These are phyloP conservation scores for Epirrhoe alternata DNA, from an alignment of 2,888 invertebrate species.

Conservation along the genomic window DNA sequence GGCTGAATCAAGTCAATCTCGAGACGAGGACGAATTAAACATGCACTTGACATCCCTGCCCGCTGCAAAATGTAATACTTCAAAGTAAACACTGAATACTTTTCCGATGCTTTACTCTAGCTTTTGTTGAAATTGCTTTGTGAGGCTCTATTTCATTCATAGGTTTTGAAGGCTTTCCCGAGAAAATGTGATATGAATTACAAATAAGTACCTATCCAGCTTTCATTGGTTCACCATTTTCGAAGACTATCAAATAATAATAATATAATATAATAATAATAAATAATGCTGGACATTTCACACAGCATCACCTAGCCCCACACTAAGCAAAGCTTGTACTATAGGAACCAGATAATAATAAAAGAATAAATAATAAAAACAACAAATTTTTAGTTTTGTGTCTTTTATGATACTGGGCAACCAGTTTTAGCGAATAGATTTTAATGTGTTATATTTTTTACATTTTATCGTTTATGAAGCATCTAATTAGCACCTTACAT, in stretches of 20 bases:
- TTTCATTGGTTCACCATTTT: neutral
- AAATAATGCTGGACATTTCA: too few relatives aligned
- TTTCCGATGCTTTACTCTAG: constrained; percentile 35
- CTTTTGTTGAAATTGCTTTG: constrained; percentile 22
- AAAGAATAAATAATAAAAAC: too few relatives aligned
- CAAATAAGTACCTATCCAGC: neutral
- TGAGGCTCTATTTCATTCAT: constrained; percentile 14
- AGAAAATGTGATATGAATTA: constrained; percentile 4
- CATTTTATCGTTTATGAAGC: too few relatives aligned
- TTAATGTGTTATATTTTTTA: too few relatives aligned
- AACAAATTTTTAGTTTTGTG: too few relatives aligned
- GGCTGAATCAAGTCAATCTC: constrained; percentile 2
- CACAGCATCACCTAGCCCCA: too few relatives aligned
- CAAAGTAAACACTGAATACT: constrained; percentile 44
- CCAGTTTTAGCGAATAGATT: too few relatives aligned
- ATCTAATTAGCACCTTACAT: too few relatives aligned
- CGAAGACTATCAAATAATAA: neutral
- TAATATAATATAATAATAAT: too few relatives aligned
- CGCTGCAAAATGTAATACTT: constrained; percentile 41
- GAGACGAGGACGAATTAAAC: neutral
- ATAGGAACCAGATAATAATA: too few relatives aligned
- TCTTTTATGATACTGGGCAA: too few relatives aligned
- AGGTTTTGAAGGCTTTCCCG: neutral
- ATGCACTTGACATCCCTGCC: constrained; percentile 37
- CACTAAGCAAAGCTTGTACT: too few relatives aligned